Evolutionary conservation across 2,113 vertebrate genomes (phyloP).

Genomic region (Butorides virescens): DNA sequence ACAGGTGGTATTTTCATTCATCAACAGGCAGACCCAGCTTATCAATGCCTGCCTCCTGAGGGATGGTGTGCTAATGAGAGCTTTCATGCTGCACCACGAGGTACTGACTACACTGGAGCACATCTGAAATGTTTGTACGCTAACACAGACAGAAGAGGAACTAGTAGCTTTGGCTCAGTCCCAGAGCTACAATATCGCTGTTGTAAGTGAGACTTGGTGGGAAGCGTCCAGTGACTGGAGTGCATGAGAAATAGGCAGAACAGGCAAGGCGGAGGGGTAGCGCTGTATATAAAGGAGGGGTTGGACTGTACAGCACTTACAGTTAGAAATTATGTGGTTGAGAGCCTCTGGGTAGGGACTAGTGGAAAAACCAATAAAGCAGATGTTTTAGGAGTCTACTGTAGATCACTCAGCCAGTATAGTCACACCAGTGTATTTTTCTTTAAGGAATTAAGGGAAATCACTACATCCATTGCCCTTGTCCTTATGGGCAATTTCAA

Average conservation of each 20-base stretch:
- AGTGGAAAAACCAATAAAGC: background rate
- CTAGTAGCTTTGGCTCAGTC: background rate
- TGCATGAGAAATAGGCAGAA: background rate
- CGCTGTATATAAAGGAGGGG: background rate
- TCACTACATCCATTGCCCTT: accelerated
- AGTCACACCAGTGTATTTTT: background rate
- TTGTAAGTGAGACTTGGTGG: background rate
- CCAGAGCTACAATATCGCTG: background rate
- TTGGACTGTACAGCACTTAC: accelerated
- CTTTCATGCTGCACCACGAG: background rate
- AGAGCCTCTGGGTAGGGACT: background rate
- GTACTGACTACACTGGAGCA: accelerated
- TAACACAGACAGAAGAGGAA: background rate
- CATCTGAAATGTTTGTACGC: background rate
- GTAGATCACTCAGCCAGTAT: accelerated
- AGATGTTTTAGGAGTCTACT: background rate
- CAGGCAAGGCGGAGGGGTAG: background rate
- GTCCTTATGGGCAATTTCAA: background rate
- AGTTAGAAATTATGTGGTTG: background rate
- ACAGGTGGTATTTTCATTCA: background rate
- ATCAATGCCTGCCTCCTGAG: background rate
- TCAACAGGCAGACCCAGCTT: background rate
- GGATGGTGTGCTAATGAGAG: background rate
- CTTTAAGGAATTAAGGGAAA: background rate
- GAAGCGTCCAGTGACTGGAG: background rate